These are phyloP conservation scores for Dendrocincla tyrannina DNA, from an alignment of 2,797 vertebrate genomes.

Conservation along the genomic window DNA sequence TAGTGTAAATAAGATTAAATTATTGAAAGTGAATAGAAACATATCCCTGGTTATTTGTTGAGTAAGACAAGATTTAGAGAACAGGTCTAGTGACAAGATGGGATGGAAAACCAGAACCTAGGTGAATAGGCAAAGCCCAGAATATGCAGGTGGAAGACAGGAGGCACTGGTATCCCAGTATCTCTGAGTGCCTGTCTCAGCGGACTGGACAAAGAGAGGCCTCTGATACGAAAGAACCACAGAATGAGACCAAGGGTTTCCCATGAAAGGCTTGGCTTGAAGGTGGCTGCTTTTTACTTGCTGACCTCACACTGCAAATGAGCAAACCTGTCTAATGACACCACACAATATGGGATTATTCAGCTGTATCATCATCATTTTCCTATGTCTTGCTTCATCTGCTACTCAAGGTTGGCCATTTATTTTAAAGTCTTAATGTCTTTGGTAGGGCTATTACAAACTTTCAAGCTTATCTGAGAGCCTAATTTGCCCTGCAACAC, in stretches of 20 bases:
- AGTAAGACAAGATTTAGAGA: background rate
- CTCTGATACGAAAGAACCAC: background rate
- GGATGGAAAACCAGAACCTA: background rate
- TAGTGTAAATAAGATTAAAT: background rate
- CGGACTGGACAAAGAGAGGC: background rate
- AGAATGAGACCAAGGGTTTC: background rate
- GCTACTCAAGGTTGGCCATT: slow-evolving; percentile 38
- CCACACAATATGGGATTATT: background rate
- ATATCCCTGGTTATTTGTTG: background rate
- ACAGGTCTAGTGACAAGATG: rapidly evolving
- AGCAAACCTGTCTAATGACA: slow-evolving; percentile 4
- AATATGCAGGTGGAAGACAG: background rate
- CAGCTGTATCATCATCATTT: background rate
- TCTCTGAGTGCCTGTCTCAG: no score
- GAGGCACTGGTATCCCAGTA: rapidly evolving
- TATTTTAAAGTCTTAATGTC: slow-evolving; percentile 18
- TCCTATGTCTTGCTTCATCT: slow-evolving; percentile 37
- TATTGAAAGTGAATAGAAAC: background rate
- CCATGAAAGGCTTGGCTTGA: background rate
- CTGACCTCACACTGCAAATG: background rate
- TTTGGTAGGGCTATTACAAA: background rate
- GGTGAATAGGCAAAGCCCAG: background rate
- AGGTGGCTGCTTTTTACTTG: slow-evolving; percentile 5
- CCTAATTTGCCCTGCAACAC: slow-evolving; percentile 13
- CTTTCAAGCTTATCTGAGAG: slow-evolving; percentile 8